Percentiles rank a stretch among this genome's conserved stretches.
phyloP scores from a whole-genome alignment of 2,888 invertebrate genomes.

The Phaedon cochleariae region DNA sequence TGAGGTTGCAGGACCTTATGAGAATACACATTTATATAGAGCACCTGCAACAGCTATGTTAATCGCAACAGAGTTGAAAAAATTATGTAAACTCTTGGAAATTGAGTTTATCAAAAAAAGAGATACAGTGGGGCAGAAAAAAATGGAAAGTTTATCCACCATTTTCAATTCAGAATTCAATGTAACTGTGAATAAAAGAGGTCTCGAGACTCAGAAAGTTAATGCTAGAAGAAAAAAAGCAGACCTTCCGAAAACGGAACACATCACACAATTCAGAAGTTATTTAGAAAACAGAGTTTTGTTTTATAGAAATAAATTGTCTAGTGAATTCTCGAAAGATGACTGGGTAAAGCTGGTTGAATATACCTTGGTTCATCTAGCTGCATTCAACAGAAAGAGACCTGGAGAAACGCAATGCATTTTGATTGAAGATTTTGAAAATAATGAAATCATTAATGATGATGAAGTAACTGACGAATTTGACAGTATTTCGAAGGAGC shows the following conservation, averaged over 20 bases:
- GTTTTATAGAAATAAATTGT: neutral
- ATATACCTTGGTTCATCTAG: slow-evolving; percentile 12
- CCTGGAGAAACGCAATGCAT: slow-evolving; percentile 19
- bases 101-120: slow-evolving; percentile 13
- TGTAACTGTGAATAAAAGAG: slow-evolving; percentile 22
- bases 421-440: slow-evolving; percentile 22
- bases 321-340: neutral
- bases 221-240: neutral
- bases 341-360: neutral
- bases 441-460: slow-evolving; percentile 20
- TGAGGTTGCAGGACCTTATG: slow-evolving; percentile 15
- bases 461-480: slow-evolving; percentile 5
- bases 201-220: slow-evolving; percentile 4
- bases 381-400: slow-evolving; percentile 17
- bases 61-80: slow-evolving; percentile 22
- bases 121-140: neutral
- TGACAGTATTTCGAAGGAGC: slow-evolving; percentile 16
- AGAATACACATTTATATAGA: slow-evolving; percentile 9
- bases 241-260: slow-evolving; percentile 5
- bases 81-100: slow-evolving; percentile 15
- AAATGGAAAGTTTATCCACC: slow-evolving; percentile 18
- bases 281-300: slow-evolving; percentile 3
- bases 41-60: slow-evolving; percentile 24
- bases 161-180: slow-evolving; percentile 23
- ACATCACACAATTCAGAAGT: neutral